phyloP scores from a whole-genome alignment of 2,797 vertebrate genomes.

The Numenius phaeopus region DNA sequence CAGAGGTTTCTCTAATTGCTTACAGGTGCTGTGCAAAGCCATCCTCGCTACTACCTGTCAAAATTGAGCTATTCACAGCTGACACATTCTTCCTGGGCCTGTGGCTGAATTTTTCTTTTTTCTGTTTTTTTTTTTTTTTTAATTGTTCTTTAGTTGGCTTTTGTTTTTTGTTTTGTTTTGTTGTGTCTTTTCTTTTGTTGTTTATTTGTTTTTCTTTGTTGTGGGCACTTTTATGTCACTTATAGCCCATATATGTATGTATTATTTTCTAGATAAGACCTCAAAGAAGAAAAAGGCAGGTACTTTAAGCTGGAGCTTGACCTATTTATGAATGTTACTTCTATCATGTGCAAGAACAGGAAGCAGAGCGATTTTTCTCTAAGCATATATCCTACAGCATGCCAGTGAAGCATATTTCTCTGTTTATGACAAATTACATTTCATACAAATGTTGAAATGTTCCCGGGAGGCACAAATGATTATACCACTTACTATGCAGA shows the following conservation, averaged over 20 bases:
- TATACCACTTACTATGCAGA: neutral
- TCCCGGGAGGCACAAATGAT: neutral
- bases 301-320: neutral
- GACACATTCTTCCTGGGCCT: neutral
- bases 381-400: neutral
- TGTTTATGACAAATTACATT: neutral
- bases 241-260: neutral
- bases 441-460: neutral
- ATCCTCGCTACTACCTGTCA: neutral
- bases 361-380: neutral
- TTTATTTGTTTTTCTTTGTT: too few relatives aligned
- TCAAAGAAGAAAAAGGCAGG: neutral
- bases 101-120: neutral
- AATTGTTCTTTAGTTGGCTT: neutral
- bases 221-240: neutral
- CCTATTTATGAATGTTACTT: neutral
- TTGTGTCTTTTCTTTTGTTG: neutral
- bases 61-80: neutral
- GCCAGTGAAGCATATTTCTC: neutral
- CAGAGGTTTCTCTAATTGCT: slow-evolving; percentile 29
- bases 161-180: neutral
- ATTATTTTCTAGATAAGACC: neutral
- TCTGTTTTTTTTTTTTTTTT: neutral
- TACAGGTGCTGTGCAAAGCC: neutral
- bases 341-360: neutral